These are phyloP conservation scores for Lophotriccus pileatus DNA, from an alignment of 2,797 vertebrate genomes.

Conservation along the genomic window DNA sequence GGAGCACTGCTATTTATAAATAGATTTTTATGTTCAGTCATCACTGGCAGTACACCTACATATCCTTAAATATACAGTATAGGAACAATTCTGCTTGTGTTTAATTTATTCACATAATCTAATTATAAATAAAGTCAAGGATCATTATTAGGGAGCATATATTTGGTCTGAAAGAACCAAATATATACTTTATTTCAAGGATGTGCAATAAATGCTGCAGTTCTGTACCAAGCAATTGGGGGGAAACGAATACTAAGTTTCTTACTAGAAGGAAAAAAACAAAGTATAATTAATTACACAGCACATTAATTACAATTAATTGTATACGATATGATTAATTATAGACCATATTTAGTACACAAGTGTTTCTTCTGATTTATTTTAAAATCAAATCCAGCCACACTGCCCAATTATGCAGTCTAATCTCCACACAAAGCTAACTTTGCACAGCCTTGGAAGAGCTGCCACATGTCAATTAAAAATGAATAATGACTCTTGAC, in stretches of 20 bases:
- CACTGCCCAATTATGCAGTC: not conserved
- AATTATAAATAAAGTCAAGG: not conserved
- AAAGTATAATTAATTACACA: not conserved
- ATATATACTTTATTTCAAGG: not conserved
- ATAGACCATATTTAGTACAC: not conserved
- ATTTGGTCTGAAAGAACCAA: not conserved
- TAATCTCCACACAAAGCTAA: not conserved
- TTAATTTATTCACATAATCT: not conserved
- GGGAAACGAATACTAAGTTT: not conserved
- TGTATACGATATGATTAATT: not conserved
- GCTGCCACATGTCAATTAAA: not conserved
- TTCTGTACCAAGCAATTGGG: not conserved
- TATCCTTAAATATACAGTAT: not conserved
- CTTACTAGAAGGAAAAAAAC: not conserved
- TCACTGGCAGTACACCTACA: not conserved
- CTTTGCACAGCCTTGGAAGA: not conserved
- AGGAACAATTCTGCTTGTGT: not conserved
- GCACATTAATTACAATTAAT: not conserved
- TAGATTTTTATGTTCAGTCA: not conserved
- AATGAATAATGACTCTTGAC: not conserved
- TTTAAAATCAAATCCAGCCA: not conserved
- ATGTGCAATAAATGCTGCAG: not conserved
- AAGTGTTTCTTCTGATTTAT: not conserved
- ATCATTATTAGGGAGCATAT: not conserved
- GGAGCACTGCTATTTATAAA: not conserved